A percentile compares a stretch with the other conserved stretches of the same genome.
These are phyloP conservation scores for Danionella cerebrum DNA, from an alignment of 2,113 vertebrate species.

Conservation along the genomic window DNA sequence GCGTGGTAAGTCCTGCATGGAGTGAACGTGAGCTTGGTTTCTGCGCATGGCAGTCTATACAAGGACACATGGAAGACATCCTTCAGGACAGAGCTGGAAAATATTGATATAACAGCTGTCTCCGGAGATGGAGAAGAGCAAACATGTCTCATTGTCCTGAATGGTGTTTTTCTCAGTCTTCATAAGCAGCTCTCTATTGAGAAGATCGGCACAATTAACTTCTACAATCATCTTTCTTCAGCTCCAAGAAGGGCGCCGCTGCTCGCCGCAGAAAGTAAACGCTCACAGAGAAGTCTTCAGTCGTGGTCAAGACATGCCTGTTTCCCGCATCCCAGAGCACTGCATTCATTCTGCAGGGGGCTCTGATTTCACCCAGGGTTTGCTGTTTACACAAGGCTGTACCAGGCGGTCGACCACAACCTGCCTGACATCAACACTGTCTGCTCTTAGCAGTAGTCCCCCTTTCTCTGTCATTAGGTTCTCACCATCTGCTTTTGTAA, in stretches of 20 bases:
- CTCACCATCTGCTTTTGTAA: constrained; percentile 43
- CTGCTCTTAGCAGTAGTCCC: constrained; percentile 17
- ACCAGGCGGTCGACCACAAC: not conserved
- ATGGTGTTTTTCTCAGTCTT: not conserved
- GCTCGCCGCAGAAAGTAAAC: constrained; percentile 88
- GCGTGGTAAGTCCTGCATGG: constrained; percentile 34
- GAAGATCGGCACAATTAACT: not conserved
- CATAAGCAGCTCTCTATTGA: not conserved
- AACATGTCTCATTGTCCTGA: not conserved
- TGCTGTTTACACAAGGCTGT: not conserved
- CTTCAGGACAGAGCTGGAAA: constrained; percentile 5
- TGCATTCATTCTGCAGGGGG: not conserved
- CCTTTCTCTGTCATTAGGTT: constrained; percentile 32
- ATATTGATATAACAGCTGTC: no score
- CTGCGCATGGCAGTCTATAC: not conserved
- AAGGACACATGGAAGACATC: not conserved
- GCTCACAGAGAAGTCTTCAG: not conserved
- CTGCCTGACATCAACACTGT: not conserved
- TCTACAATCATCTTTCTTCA: constrained; percentile 41
- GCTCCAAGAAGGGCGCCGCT: constrained; percentile 91
- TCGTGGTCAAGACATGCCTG: constrained; percentile 11
- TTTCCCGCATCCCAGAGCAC: not conserved
- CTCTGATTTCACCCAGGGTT: not conserved
- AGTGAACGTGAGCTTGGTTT: not conserved
- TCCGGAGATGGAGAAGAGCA: no score